Percentiles rank a stretch among this genome's conserved stretches.
phyloP scores from a whole-genome alignment of 2,888 invertebrate genomes.

The Cephus pygmeus region DNA sequence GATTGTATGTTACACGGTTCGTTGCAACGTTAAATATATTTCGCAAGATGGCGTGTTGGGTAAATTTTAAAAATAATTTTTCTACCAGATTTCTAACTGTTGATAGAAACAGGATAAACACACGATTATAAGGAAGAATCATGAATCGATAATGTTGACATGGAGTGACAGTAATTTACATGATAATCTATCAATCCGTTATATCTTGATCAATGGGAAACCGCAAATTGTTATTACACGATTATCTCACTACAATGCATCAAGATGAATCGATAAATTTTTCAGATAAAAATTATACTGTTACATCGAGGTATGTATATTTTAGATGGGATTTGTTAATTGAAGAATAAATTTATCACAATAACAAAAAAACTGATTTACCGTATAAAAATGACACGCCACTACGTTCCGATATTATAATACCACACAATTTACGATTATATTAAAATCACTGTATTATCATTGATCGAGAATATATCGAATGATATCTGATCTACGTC shows the following conservation, averaged over 20 bases:
- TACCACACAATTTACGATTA: neutral
- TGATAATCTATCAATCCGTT: neutral
- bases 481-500: neutral
- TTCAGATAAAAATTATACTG: neutral
- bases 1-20: neutral
- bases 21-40: neutral
- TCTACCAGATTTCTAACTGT: neutral
- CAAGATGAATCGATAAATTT: neutral
- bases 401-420: neutral
- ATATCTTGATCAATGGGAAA: neutral
- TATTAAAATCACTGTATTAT: neutral
- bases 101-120: neutral
- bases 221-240: neutral
- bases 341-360: neutral
- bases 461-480: neutral
- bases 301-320: neutral
- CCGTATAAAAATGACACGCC: neutral
- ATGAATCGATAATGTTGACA: neutral
- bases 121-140: neutral
- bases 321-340: neutral
- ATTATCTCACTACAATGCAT: neutral
- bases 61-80: neutral
- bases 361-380: neutral
- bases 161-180: neutral
- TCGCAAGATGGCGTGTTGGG: neutral